Evolutionary conservation across 2,888 invertebrate genomes (phyloP), one percentile per base, ranked within the genome.

Genomic region (Lycaena phlaeas): DNA sequence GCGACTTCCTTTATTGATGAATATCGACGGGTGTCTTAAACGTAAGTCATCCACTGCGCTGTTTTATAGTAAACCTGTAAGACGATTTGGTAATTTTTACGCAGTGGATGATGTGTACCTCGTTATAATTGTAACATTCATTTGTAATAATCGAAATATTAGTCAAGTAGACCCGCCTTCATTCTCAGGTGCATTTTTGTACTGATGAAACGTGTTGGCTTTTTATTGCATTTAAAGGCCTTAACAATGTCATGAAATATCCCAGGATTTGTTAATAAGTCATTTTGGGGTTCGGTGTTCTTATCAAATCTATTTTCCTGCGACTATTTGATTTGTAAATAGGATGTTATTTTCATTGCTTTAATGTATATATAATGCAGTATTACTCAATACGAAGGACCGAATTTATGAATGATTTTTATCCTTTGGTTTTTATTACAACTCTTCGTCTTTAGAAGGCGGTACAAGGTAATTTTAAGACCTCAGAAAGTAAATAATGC

Each of bases 101-200:
- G 61, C 54, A 61, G 56, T 71, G 65, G 43, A 64, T 34, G 2
- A 1, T 0, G 26, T 39, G 45, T 26, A 38, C 3, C 4, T 11
- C 6, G 46, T 42, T 31, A 48, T 37, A 25, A 15, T 49, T 53
- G 52, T 59, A 54, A 57, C 62, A 65, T 61, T 70, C 63, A 68
- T 74, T 68, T 68, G 67, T 75, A 68, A 68, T 74, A 69, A 78
- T 76, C 73, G 74, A 67, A 70, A 73, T 82, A 76, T 78, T 78
- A 78, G 78, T 78, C 68, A 79, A 78, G 78, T 77, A 70, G 74
- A 57, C 68, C 78, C 81, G 76, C 81, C 81, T 79, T 74, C 78
- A 78, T 81, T 78, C 81, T 82, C 82, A 82, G 82, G 81, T 82
- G 82, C 81, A 78, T 82, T 78, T 81, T 81, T 81, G 78, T 77